These are phyloP conservation scores for Panagrolaimus sp. DNA, from an alignment of 1,140 invertebrate species.

Conservation along the genomic window DNA sequence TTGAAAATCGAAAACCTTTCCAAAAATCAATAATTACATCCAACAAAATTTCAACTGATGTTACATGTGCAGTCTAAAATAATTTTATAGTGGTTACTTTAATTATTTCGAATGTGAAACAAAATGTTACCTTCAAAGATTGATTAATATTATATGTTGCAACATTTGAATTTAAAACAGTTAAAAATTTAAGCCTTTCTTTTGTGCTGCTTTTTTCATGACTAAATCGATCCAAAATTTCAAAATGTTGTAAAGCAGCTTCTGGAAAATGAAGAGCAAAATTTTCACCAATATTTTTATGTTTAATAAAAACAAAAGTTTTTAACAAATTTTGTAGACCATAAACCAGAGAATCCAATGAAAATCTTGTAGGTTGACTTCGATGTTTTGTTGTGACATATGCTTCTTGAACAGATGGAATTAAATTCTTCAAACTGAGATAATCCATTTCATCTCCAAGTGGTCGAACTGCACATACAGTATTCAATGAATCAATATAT, in stretches of 20 bases:
- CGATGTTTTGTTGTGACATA: no score
- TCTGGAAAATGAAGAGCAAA: background rate
- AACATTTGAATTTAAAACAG: background rate
- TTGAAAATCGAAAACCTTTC: slow-evolving; percentile 9
- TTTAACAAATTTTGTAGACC: background rate
- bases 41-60: slow-evolving; percentile 7
- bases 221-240: background rate
- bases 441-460: background rate
- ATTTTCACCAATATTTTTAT: background rate
- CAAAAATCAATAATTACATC: background rate
- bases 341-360: background rate
- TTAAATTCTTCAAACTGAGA: no score
- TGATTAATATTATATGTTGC: background rate
- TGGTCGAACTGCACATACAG: background rate
- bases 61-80: background rate
- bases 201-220: background rate
- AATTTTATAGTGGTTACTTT: background rate
- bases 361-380: background rate
- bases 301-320: background rate
- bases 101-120: no score
- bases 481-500: background rate
- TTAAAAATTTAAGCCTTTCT: background rate
- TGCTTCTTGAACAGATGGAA: no score
- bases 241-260: background rate
- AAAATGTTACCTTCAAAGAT: background rate